Evolutionary conservation across 2,888 invertebrate genomes (phyloP).

Genomic region (Tenthredo notha): DNA sequence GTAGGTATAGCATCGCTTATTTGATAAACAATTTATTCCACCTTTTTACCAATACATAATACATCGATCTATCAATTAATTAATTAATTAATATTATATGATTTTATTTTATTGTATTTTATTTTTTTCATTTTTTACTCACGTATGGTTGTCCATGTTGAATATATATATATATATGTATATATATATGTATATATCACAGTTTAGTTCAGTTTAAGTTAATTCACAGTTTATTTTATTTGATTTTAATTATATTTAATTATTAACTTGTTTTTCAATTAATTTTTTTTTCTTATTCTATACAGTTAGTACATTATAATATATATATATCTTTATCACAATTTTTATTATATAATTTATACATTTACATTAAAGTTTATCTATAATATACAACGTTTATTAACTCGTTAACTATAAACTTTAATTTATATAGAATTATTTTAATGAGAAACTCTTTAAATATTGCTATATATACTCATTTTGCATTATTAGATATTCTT

Average conservation of each 20-base stretch:
- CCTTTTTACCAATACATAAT: too few relatives aligned
- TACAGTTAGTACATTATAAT: too few relatives aligned
- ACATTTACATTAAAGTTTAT: neutral
- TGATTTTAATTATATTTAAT: neutral
- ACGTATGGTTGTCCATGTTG: constrained; percentile 3
- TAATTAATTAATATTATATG: too few relatives aligned
- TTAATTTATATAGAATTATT: neutral
- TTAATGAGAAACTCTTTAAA: neutral
- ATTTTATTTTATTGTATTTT: too few relatives aligned
- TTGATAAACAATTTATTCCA: neutral
- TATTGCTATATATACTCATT: too few relatives aligned
- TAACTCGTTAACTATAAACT: neutral
- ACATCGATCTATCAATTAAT: neutral
- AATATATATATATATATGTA: neutral
- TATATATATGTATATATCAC: neutral
- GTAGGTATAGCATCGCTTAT: neutral
- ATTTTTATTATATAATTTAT: neutral
- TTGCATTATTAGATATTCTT: neutral
- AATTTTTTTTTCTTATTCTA: neutral
- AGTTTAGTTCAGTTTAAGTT: neutral
- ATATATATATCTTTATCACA: neutral
- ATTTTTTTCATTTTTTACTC: neutral
- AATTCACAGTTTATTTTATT: neutral
- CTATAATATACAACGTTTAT: neutral
- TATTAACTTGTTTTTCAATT: too few relatives aligned